Base-by-base conservation (phyloP, 2,888 invertebrate species). In the Adelphocoris suturalis region DNA sequence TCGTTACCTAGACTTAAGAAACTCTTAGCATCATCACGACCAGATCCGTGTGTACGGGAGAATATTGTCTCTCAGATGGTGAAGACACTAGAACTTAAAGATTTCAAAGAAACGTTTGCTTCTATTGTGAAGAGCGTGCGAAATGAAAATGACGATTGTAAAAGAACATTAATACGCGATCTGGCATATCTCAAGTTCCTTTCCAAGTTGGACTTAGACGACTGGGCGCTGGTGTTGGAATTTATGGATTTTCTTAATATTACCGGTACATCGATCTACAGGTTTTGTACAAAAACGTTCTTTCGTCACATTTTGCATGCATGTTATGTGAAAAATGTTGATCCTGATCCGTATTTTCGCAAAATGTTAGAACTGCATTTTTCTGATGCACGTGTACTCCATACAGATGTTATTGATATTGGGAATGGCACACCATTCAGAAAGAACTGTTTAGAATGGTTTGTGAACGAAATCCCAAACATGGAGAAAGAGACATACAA, bases 161-260 rank as follows among this genome's bases (percentile, higher is more conserved):
- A 76, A 27, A 9, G n/a, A n/a, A n/a, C n/a, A n/a, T n/a, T n/a
- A n/a, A n/a, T n/a, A n/a, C n/a, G n/a, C n/a, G n/a, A n/a, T n/a
- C n/a, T n/a, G n/a, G n/a, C n/a, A n/a, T n/a, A n/a, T n/a, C n/a
- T n/a, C n/a, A n/a, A n/a, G n/a, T n/a, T n/a, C n/a, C 52, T 86
- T 5, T 14, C 23, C 3, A 48, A 78, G n/a, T 52, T 91, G 47
- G 55, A 68, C 4, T 46, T 80, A 5, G 86, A 89, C 23, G 84
- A 86, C 57, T 90, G 90, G 90, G 68, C 68, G 3, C 76, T 86
- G 1, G 89, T 91, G 28, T 84, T 76, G 37, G 90, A 91, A 86
- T 84, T 90, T 13, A 28, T 89, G 27, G 86, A 91, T 57, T 13
- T 16, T 16, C 57, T 57, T 16, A 16, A 4, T n/a, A n/a, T n/a